Conservation (phyloP, 2,113 vertebrate genomes). For the Equus przewalskii region DNA sequence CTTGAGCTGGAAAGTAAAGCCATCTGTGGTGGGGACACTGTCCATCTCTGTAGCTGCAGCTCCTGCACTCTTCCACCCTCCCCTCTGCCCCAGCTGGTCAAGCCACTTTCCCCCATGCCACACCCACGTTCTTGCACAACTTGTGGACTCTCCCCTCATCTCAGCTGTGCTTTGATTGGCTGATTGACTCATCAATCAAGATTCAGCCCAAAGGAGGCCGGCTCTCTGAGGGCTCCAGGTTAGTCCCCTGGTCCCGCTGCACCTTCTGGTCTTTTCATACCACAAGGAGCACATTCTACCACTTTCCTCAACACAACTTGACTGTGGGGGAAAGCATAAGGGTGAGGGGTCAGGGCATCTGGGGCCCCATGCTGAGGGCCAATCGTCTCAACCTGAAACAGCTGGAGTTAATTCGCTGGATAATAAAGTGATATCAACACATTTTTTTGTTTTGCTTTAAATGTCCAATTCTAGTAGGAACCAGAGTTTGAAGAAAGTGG, state of each 20-base stretch:
- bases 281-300: fast-evolving
- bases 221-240: not conserved
- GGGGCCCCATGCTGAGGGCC: not conserved
- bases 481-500: not conserved
- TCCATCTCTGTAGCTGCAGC: not conserved
- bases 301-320: not conserved
- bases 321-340: fast-evolving
- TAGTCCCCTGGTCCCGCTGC: not conserved
- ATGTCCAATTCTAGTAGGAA: not conserved
- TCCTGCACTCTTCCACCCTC: not conserved
- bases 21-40: not conserved
- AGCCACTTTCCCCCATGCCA: too few species aligned
- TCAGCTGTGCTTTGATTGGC: not conserved
- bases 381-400: not conserved
- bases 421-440: not conserved
- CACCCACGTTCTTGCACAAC: fast-evolving
- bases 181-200: not conserved
- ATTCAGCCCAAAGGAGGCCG: not conserved
- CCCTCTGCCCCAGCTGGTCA: not conserved
- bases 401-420: too few species aligned
- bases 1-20: not conserved
- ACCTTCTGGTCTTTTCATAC: not conserved
- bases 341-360: not conserved
- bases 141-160: not conserved
- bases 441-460: not conserved